Evolutionary conservation across 2,888 invertebrate species (phyloP).

Genomic region (Pseudococcus longispinus): DNA sequence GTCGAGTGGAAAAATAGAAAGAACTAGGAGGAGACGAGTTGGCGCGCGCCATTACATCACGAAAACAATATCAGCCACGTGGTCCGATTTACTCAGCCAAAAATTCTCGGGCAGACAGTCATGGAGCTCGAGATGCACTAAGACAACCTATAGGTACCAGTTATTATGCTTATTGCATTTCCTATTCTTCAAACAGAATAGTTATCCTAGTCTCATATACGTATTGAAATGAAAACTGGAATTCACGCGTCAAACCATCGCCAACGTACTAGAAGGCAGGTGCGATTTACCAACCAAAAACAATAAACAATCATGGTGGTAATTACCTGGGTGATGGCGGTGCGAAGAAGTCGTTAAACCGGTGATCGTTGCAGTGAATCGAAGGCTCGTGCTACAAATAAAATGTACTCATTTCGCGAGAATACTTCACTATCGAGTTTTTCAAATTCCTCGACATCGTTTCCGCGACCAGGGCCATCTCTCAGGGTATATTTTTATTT

Average conservation of each 20-base stretch:
- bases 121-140: too few species aligned
- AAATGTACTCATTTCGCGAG: too few species aligned
- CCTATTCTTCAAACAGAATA: too few species aligned
- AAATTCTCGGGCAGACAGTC: background rate
- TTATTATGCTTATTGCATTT: background rate
- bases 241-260: background rate
- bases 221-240: background rate
- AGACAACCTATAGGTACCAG: background rate
- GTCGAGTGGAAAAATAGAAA: background rate
- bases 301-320: slow-evolving; percentile 18
- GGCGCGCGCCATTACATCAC: background rate
- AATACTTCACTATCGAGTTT: background rate
- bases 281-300: background rate
- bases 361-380: too few species aligned
- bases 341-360: background rate
- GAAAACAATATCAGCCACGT: background rate
- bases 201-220: too few species aligned
- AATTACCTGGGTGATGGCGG: background rate
- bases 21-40: background rate
- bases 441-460: background rate
- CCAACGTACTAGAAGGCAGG: background rate
- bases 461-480: background rate
- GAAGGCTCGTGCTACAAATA: too few species aligned
- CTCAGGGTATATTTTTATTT: background rate
- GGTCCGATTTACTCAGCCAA: background rate